phyloP scores from a whole-genome alignment of 1,140 invertebrate genomes.

The Drosophila aff. region DNA sequence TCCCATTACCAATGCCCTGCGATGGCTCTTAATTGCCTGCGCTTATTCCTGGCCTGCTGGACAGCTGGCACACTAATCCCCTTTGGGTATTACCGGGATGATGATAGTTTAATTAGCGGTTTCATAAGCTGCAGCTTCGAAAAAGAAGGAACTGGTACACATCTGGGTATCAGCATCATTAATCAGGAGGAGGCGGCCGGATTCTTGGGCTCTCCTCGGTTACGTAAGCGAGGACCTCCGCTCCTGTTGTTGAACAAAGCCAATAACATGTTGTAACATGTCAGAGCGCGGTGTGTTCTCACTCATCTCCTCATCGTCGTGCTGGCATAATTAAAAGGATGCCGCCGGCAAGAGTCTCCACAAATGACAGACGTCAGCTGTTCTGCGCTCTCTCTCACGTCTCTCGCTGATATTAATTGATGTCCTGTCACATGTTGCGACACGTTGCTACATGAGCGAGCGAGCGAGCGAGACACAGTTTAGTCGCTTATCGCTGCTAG shows the following conservation, averaged over 20 bases:
- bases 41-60: slow-evolving; percentile 6
- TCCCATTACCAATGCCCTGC: neutral
- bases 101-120: slow-evolving; percentile 50
- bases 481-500: slow-evolving; percentile 52
- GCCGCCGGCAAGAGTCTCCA: slow-evolving; percentile 18
- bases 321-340: slow-evolving; percentile 39
- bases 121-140: slow-evolving; percentile 9
- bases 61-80: slow-evolving; percentile 22
- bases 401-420: slow-evolving; percentile 55
- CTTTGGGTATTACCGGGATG: slow-evolving; percentile 14
- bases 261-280: slow-evolving; percentile 69
- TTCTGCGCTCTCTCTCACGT: neutral
- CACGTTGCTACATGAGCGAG: slow-evolving; percentile 2
- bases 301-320: slow-evolving; percentile 4
- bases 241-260: slow-evolving; percentile 59
- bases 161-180: slow-evolving; percentile 48
- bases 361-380: slow-evolving; percentile 48
- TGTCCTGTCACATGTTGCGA: slow-evolving; percentile 35
- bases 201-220: slow-evolving; percentile 8
- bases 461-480: slow-evolving; percentile 10
- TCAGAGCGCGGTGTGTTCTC: slow-evolving; percentile 57
- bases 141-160: neutral
- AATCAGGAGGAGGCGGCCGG: slow-evolving; percentile 48
- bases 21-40: slow-evolving; percentile 17
- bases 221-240: slow-evolving; percentile 24